Evolutionary conservation across 2,797 vertebrate genomes (phyloP).

Genomic region (Gymnocypris eckloni): DNA sequence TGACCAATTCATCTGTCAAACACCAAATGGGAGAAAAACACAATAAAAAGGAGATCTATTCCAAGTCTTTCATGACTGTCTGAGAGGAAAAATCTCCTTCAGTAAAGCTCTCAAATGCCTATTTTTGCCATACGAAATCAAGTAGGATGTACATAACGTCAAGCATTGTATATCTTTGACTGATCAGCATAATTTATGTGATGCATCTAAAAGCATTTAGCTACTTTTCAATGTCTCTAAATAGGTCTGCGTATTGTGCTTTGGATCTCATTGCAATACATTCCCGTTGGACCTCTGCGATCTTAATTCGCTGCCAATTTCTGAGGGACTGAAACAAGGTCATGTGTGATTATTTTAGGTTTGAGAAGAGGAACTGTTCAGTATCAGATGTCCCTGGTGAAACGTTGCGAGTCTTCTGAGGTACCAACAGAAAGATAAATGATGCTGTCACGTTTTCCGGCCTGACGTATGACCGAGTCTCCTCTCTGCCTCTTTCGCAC

Average conservation of each 20-base stretch:
- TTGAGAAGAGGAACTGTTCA: slow-evolving; percentile 31
- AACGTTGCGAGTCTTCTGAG: slow-evolving; percentile 24
- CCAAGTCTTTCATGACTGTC: neutral
- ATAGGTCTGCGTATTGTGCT: slow-evolving; percentile 1
- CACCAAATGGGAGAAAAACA: neutral
- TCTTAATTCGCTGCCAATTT: slow-evolving; percentile 35
- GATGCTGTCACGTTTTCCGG: slow-evolving; percentile 42
- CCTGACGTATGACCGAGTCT: slow-evolving; percentile 40
- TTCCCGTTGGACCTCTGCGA: slow-evolving; percentile 9
- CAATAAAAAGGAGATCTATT: neutral
- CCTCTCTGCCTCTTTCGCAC: slow-evolving; percentile 10
- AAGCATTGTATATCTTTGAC: neutral
- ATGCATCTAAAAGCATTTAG: neutral
- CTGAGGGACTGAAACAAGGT: slow-evolving; percentile 47
- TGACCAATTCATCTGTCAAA: neutral
- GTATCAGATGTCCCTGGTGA: slow-evolving; percentile 56
- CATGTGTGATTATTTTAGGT: slow-evolving; percentile 49
- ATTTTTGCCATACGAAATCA: neutral
- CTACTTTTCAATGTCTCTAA: neutral
- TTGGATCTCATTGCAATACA: neutral
- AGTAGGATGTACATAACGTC: neutral
- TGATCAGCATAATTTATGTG: neutral
- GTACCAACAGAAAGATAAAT: slow-evolving; percentile 59
- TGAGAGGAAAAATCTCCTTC: neutral
- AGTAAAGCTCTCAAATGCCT: neutral